Evolutionary conservation across 64 coral and sea anemone genomes (phyloP).

Genomic region (Porites australiensis): DNA sequence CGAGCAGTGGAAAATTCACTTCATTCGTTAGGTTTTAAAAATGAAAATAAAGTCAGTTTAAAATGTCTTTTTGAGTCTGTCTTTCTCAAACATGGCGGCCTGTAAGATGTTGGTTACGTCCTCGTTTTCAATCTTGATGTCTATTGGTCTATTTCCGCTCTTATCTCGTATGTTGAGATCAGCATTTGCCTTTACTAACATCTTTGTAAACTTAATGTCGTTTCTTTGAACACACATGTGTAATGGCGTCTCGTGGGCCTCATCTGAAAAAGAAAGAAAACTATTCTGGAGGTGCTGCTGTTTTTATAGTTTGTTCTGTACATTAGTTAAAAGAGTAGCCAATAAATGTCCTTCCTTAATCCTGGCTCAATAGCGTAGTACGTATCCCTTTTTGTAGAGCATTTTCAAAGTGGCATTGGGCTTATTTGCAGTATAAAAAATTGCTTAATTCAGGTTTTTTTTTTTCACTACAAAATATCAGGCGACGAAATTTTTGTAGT

Average conservation of each 20-base stretch:
- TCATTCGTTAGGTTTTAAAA: neutral
- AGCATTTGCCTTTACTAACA: slow-evolving; percentile 33
- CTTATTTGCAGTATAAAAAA: too few species aligned
- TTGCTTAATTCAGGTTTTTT: too few species aligned
- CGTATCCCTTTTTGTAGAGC: too few species aligned
- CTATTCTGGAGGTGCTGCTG: neutral
- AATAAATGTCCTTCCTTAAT: too few species aligned
- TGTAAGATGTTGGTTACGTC: slow-evolving; percentile 16
- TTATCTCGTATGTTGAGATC: slow-evolving; percentile 33
- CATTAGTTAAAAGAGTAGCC: too few species aligned
- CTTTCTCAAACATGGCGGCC: slow-evolving; percentile 51
- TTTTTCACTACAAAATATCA: too few species aligned
- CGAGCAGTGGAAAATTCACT: neutral
- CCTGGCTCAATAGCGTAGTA: too few species aligned
- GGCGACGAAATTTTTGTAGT: too few species aligned
- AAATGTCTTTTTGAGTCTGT: neutral
- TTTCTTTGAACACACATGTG: slow-evolving; percentile 40
- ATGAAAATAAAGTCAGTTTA: slow-evolving; percentile 10
- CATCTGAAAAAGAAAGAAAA: neutral
- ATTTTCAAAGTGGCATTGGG: too few species aligned
- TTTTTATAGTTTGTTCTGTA: too few species aligned
- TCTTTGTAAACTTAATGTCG: slow-evolving; percentile 23
- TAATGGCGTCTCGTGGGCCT: slow-evolving; percentile 20
- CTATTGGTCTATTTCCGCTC: slow-evolving; percentile 13
- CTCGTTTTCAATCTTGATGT: slow-evolving; percentile 19